Evolutionary conservation across 2,888 invertebrate species (phyloP).

Genomic region (Brassicogethes aeneus): DNA sequence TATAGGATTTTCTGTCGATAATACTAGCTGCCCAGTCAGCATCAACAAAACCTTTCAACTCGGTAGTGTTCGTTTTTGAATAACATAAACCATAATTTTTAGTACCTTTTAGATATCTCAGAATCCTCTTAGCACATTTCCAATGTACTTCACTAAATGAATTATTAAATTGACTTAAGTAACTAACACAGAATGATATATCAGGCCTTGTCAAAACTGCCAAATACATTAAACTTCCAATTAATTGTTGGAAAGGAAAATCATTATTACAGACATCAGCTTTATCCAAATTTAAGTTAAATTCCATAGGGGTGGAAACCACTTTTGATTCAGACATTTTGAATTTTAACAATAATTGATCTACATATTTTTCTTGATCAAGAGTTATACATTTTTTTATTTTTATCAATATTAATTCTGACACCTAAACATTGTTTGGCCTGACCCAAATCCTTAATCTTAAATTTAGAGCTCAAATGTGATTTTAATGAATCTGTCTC

Average conservation of each 20-base stretch:
- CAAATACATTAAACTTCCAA: conserved; percentile 12
- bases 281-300: conserved; percentile 1
- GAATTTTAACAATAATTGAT: conserved; percentile 9
- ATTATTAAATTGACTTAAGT: conserved; percentile 3
- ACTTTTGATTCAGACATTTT: conserved; percentile 11
- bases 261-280: background rate
- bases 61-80: background rate
- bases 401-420: conserved; percentile 7
- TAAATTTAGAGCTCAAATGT: conserved; percentile 5
- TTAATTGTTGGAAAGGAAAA: conserved; percentile 6
- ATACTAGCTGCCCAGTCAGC: too few relatives aligned
- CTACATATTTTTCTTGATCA: conserved; percentile 10
- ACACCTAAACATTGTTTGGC: conserved; percentile 6
- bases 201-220: too few relatives aligned
- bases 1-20: background rate
- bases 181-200: conserved; percentile 11
- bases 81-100: background rate
- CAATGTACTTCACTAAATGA: background rate
- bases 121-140: too few relatives aligned
- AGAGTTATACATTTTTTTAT: conserved; percentile 8
- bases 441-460: conserved; percentile 7
- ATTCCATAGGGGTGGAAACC: conserved; percentile 7
- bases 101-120: background rate
- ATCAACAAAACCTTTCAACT: background rate
- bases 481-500: conserved; percentile 8